Evolutionary conservation across 2,113 vertebrate genomes (phyloP).

Genomic region (Hyla sarda): DNA sequence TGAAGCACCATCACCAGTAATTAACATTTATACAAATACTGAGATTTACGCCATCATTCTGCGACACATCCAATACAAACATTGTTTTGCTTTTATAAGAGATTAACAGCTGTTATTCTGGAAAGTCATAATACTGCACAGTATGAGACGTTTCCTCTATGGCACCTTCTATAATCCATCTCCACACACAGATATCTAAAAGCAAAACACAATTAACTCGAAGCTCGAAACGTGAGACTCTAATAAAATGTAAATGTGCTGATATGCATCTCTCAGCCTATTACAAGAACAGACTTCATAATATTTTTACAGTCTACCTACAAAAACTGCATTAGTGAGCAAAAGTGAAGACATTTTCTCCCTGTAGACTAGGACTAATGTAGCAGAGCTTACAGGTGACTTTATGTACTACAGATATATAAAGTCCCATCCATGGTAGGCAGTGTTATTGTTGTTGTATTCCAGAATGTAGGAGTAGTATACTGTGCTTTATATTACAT

Average conservation of each 20-base stretch:
- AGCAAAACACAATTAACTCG: slow-evolving; percentile 55
- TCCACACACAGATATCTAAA: slow-evolving; percentile 22
- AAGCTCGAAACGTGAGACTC: slow-evolving; percentile 17
- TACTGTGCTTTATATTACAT: neutral
- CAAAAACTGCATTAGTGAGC: neutral
- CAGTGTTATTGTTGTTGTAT: neutral
- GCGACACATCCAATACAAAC: slow-evolving; percentile 62
- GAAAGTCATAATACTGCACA: slow-evolving; percentile 68
- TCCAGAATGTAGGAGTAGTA: no score
- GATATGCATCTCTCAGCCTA: slow-evolving; percentile 23
- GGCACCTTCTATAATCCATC: slow-evolving; percentile 41
- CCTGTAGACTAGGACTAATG: neutral
- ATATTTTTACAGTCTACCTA: slow-evolving; percentile 47
- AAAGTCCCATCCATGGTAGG: neutral
- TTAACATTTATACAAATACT: neutral
- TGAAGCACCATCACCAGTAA: neutral
- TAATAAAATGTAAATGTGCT: slow-evolving; percentile 51
- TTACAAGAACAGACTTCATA: slow-evolving; percentile 29
- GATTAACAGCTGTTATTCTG: slow-evolving; percentile 70
- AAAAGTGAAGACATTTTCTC: neutral
- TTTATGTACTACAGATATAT: neutral
- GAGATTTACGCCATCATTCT: slow-evolving; percentile 22
- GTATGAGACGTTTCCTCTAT: slow-evolving; percentile 55
- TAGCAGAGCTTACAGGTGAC: neutral
- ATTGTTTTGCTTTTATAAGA: slow-evolving; percentile 69